Base-by-base conservation (phyloP, 2,888 invertebrate genomes). In the Trissolcus brochymenae region DNA sequence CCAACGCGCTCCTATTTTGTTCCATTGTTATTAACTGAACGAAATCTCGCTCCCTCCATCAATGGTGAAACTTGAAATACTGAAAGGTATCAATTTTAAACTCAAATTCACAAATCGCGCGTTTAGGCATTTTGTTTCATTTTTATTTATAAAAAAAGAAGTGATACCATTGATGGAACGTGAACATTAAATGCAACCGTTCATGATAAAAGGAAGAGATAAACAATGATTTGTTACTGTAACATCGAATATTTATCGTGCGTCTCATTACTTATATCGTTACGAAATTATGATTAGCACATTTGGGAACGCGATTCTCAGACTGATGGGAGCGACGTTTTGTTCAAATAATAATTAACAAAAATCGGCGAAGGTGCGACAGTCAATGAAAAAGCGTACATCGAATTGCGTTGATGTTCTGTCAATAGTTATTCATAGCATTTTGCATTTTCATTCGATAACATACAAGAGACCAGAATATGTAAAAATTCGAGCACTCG, bases 51-150 rank as follows among this genome's bases (percentile, higher is more conserved):
- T 68, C 71, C 66, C 68, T 66, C 61, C 76, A 70, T 67, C 72
- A 72, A 79, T 77, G 80, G 80, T 79, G 79, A 79, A 80, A 78
- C 77, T 71, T 80, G 79, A 82, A 80, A 82, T 82, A 29, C 29
- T 29, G 80, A 82, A 78, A 80, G 78, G 77, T 73, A 66, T 60
- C 53, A 35, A 66, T 72, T 59, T 65, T 62, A 7, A 29, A 29
- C 29, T 29, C 7, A 29, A 29, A 7, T 29, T 29, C 68, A 68
- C 64, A 75, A 70, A 70, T 68, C 64, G 19, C 59, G 68, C 64
- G 57, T 64, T 59, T 61, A 43, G n/a, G n/a, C 43, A 14, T 14
- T 43, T 14, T 43, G n/a, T 43, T 2, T 1, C 14, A 13, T 14
- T 4, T 9, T 4, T 7, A 43, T 43, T 43, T 2, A 4, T 3